Base-by-base conservation (phyloP, 1,140 invertebrate species). In the Drosophila punjabiensis region DNA sequence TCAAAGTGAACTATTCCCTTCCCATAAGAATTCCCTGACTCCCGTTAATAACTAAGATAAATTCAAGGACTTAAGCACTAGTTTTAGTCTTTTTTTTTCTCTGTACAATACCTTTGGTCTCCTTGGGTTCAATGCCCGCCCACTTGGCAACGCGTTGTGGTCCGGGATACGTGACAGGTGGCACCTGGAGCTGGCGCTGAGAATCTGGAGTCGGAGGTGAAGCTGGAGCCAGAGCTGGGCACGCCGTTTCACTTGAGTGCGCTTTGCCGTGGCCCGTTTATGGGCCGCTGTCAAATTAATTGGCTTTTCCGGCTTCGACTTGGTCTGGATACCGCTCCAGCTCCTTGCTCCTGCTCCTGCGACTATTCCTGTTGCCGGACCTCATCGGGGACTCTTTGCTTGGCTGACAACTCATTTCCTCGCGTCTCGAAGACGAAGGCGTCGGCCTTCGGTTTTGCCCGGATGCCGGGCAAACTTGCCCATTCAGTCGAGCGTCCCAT, bases 211-310 rank as follows among this genome's bases (percentile, higher is more conserved):
- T 30, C 30, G 30, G 50, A 18, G 50, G 50, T 53, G 50, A 53
- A 8, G 53, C 33, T 20, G n/a, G 28, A 16, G 28, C 5, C 14
- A 5, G 7, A 24, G 47, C 47, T 14, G 45, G 61, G 37, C 71
- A 53, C 66, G 33, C 47, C 55, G 58, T 89, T 89, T 69, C 85
- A 79, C 84, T 62, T 79, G 78, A 77, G 74, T 88, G 84, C 81
- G 50, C 60, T 59, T 63, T 43, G 59, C 60, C 55, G 55, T 43
- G 62, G 48, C 64, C 60, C 81, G 85, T 81, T 89, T 81, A 88
- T 79, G 81, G 69, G 35, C 71, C 52, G 78, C 84, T 89, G 81
- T 90, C 82, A 85, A 89, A 89, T 90, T 89, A 89, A 89, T 89
- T 89, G 86, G 85, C 86, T 90, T 89, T 89, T 90, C 85, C 85